A percentile compares a stretch with the other conserved stretches of the same genome.
phyloP scores from a whole-genome alignment of 2,888 invertebrate species.

The Drosophila anceps region DNA sequence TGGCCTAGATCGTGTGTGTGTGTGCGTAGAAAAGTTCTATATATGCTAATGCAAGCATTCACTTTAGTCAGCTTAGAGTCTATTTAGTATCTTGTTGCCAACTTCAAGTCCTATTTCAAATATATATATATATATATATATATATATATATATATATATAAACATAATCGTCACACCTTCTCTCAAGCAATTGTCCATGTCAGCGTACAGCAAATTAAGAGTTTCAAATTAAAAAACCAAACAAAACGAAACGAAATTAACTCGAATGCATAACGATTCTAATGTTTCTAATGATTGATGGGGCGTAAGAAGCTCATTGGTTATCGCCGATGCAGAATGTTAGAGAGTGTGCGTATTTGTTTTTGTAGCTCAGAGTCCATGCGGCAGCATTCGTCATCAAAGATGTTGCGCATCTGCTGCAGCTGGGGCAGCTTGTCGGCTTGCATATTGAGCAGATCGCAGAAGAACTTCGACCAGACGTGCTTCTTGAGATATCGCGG shows the following conservation, averaged over 20 bases:
- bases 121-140: no score
- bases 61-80: not conserved
- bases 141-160: no score
- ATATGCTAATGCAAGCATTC: not conserved
- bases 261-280: not conserved
- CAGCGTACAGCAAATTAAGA: not conserved
- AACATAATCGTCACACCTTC: not conserved
- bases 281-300: not conserved
- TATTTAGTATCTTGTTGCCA: not conserved
- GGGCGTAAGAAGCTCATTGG: conserved; percentile 28
- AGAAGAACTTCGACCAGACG: conserved; percentile 94
- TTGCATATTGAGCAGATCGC: conserved; percentile 92
- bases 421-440: conserved; percentile 91
- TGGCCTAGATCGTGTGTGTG: not conserved
- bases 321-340: conserved; percentile 85
- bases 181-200: not conserved
- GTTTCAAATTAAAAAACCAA: not conserved
- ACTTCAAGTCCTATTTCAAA: not conserved
- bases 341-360: conserved; percentile 84
- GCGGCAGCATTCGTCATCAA: conserved; percentile 84
- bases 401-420: conserved; percentile 81
- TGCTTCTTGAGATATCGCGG: conserved; percentile 91
- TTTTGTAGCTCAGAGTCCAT: conserved; percentile 85
- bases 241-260: not conserved
- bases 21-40: not conserved